These are phyloP conservation scores for Antheraea yamamai DNA, from an alignment of 2,888 invertebrate species.

Conservation along the genomic window DNA sequence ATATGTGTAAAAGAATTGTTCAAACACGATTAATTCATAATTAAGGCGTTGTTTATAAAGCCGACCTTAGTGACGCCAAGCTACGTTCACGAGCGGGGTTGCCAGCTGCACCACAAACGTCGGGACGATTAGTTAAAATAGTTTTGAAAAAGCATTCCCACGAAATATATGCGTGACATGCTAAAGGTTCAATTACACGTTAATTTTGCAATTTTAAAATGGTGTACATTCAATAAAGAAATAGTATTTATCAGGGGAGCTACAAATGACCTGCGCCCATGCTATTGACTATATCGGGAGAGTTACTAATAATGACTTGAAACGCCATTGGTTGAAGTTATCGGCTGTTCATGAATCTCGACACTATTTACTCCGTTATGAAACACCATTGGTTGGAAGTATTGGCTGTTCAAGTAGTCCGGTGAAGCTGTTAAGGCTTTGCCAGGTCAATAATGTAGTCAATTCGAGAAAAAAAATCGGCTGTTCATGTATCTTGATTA, in stretches of 20 bases:
- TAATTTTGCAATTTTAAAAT: not conserved
- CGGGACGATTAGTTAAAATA: not conserved
- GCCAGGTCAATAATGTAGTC: no score
- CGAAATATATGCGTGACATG: not conserved
- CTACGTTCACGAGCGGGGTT: not conserved
- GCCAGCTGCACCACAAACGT: not conserved
- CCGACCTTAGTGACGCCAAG: not conserved
- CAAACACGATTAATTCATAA: conserved; percentile 21
- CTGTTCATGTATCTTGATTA: no score
- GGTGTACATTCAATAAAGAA: not conserved
- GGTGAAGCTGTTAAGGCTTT: no score
- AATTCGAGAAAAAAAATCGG: no score
- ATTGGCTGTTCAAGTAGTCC: no score
- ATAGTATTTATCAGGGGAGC: not conserved
- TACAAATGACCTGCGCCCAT: no score
- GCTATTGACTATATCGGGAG: no score
- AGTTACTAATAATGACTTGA: no score
- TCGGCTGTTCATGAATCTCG: no score
- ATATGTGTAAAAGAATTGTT: conserved; percentile 10
- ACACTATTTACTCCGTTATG: no score
- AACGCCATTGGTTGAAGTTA: no score
- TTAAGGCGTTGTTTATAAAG: conserved; percentile 19
- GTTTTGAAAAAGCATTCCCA: not conserved
- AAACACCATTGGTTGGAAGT: no score
- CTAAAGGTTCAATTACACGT: not conserved